A percentile compares a stretch with the other conserved stretches of the same genome.
Conservation (phyloP, 2,797 vertebrate species). For the Gambelia wislizenii region DNA sequence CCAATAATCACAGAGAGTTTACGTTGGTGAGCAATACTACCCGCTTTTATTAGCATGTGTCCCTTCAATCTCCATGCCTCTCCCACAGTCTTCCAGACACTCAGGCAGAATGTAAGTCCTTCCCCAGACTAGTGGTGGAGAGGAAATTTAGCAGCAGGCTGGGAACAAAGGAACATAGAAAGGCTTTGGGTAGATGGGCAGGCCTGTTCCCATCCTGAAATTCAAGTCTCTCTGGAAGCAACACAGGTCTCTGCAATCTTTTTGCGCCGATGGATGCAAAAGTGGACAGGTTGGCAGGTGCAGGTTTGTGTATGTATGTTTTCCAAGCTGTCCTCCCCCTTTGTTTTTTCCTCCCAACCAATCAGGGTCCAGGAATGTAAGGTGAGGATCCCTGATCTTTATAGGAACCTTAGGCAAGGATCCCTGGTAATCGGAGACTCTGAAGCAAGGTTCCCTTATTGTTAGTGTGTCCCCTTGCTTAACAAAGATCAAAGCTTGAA, state of each 20-base stretch:
- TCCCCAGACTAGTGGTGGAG: neutral
- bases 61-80: too few relatives aligned
- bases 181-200: neutral
- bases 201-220: too few relatives aligned
- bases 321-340: neutral
- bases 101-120: neutral
- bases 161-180: neutral
- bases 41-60: neutral
- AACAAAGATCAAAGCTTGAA: neutral
- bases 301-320: neutral
- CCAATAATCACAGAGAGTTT: neutral
- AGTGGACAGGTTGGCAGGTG: too few relatives aligned
- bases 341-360: too few relatives aligned
- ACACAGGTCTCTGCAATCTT: too few relatives aligned
- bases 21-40: neutral
- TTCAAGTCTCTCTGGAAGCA: neutral
- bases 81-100: neutral
- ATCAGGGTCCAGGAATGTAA: too few relatives aligned
- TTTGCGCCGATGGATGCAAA: neutral
- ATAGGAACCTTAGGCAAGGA: neutral
- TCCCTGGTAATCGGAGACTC: neutral
- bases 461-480: neutral
- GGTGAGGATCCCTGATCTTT: too few relatives aligned
- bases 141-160: neutral
- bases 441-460: neutral